Conservation (phyloP, 2,113 vertebrate genomes). For the Nothoprocta pentlandii region DNA sequence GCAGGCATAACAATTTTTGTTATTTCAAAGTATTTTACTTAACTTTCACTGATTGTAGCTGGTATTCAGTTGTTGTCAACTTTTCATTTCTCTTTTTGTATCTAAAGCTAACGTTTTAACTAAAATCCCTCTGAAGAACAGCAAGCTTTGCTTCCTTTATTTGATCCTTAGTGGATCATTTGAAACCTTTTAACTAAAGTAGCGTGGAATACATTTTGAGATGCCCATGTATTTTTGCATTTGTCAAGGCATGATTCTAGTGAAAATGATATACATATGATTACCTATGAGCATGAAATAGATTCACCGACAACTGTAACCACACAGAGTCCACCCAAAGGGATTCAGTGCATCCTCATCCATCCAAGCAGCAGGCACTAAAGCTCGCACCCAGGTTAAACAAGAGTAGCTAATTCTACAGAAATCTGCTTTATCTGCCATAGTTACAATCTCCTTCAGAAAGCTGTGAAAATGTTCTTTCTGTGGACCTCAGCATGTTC, state of each 20-base stretch:
- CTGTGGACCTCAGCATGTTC: not conserved
- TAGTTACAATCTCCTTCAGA: not conserved
- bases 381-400: not conserved
- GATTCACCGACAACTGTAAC: not conserved
- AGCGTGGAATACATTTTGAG: not conserved
- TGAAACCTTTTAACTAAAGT: not conserved
- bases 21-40: not conserved
- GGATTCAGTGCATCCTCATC: not conserved
- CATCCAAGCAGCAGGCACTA: not conserved
- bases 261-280: not conserved
- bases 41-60: not conserved
- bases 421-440: not conserved
- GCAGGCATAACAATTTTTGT: not conserved
- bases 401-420: not conserved
- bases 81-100: not conserved
- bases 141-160: not conserved
- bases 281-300: not conserved
- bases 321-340: not conserved
- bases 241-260: conserved; percentile 1
- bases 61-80: not conserved
- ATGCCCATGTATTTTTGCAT: not conserved
- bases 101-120: not conserved
- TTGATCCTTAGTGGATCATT: not conserved
- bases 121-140: not conserved
- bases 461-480: not conserved